Conservation (phyloP, 2,113 vertebrate genomes). For the Picathartes gymnocephalus region DNA sequence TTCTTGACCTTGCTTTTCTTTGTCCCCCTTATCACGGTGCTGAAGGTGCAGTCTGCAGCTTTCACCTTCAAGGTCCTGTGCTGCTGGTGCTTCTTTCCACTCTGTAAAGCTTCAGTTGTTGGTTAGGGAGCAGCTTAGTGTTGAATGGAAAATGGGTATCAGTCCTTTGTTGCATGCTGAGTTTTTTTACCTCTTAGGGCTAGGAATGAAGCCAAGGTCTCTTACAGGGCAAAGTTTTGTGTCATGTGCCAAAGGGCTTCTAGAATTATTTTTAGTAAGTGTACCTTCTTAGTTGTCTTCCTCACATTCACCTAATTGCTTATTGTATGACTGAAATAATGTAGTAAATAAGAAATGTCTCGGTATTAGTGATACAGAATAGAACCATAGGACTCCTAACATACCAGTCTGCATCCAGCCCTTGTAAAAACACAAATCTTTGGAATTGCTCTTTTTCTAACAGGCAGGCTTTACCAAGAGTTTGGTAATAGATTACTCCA, state of each 20-base stretch:
- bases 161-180: neutral
- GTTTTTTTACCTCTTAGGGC: neutral
- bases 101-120: neutral
- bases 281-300: neutral
- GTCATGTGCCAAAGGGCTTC: neutral
- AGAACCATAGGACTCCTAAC: neutral
- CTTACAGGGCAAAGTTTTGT: neutral
- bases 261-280: neutral
- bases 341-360: neutral
- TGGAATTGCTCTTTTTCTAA: neutral
- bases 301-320: neutral
- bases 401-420: neutral
- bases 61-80: neutral
- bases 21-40: neutral
- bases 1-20: constrained; percentile 27
- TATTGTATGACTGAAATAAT: neutral
- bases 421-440: neutral
- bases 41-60: neutral
- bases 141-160: neutral
- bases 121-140: neutral
- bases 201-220: neutral
- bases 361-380: neutral
- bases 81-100: neutral
- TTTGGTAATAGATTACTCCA: neutral
- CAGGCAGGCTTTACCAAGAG: neutral